Conservation (phyloP, 2,113 vertebrate genomes). For the Hippocampus zosterae region DNA sequence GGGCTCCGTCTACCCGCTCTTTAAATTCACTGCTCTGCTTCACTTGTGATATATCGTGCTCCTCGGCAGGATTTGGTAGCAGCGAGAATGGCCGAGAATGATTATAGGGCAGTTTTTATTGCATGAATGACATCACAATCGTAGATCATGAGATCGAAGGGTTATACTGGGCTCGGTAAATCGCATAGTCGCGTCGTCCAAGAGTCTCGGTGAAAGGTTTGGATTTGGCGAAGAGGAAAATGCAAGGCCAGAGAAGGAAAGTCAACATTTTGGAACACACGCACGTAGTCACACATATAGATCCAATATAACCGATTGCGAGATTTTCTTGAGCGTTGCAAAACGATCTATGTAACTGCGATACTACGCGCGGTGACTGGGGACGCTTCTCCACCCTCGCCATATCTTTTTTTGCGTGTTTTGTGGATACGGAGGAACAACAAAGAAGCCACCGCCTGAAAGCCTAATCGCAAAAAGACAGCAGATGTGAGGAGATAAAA, state of each 20-base stretch:
- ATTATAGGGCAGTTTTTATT: constrained; percentile 51
- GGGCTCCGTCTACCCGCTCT: constrained; percentile 18
- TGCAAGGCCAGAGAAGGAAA: constrained; percentile 20
- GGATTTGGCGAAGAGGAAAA: constrained; percentile 36
- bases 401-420: background rate
- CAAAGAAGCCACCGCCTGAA: background rate
- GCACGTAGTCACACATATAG: background rate
- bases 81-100: constrained; percentile 38
- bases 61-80: constrained; percentile 33
- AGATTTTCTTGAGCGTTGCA: no score
- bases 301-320: background rate
- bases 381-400: background rate
- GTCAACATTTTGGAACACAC: constrained; percentile 8
- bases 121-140: constrained; percentile 57
- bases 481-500: constrained; percentile 1
- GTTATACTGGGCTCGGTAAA: constrained; percentile 31
- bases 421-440: background rate
- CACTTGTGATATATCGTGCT: constrained; percentile 40
- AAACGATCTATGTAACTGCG: no score
- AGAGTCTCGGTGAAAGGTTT: constrained; percentile 34
- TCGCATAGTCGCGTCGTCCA: constrained; percentile 36
- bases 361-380: background rate
- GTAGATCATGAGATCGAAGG: constrained; percentile 43
- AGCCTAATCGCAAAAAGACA: background rate
- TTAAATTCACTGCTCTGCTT: constrained; percentile 43